Percentiles rank a stretch among this genome's conserved stretches.
phyloP scores from a whole-genome alignment of 1,140 invertebrate genomes.

The Gerris buenoi region DNA sequence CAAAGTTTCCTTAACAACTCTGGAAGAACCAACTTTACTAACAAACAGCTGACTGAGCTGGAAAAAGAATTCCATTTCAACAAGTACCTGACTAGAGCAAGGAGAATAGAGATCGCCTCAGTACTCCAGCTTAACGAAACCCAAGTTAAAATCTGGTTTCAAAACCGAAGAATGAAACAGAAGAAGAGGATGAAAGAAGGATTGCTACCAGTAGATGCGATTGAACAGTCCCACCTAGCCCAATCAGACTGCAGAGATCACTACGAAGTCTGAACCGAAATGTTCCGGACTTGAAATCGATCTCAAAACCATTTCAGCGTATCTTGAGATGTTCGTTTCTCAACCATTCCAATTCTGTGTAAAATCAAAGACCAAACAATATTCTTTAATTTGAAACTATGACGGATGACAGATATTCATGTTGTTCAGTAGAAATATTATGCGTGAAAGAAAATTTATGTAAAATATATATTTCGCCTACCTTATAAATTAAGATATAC shows the following conservation, averaged over 20 bases:
- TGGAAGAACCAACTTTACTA: conserved; percentile 94
- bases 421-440: too few relatives aligned
- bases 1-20: conserved; percentile 45
- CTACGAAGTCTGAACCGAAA: neutral
- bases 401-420: too few relatives aligned
- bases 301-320: too few relatives aligned
- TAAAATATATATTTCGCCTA: too few relatives aligned
- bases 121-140: conserved; percentile 93
- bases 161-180: conserved; percentile 84
- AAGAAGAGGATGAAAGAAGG: conserved; percentile 70
- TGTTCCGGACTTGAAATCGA: neutral
- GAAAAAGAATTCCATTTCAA: conserved; percentile 99
- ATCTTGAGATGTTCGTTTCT: too few relatives aligned
- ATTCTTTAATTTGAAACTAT: too few relatives aligned
- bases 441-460: too few relatives aligned
- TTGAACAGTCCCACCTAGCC: neutral
- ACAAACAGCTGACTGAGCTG: conserved; percentile 94
- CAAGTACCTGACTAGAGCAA: conserved; percentile 90
- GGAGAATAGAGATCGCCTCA: conserved; percentile 93
- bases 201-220: conserved; percentile 1
- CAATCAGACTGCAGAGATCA: neutral
- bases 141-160: conserved; percentile 86
- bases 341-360: too few relatives aligned
- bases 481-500: too few relatives aligned
- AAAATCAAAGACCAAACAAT: too few relatives aligned